phyloP scores from a whole-genome alignment of 1,140 invertebrate species.

The Glomeris maerens region DNA sequence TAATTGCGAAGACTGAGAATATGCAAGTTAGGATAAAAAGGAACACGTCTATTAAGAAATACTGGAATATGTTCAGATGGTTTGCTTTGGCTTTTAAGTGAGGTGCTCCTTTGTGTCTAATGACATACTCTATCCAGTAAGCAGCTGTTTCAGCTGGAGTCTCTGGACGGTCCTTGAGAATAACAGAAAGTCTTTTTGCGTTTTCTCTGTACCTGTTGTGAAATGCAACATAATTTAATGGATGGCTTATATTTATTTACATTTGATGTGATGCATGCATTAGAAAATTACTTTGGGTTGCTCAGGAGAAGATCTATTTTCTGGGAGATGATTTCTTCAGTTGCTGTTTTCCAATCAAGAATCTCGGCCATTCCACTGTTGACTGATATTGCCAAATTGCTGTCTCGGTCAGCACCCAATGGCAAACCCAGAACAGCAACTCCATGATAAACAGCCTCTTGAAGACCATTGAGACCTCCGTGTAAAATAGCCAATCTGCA shows the following conservation, averaged over 20 bases:
- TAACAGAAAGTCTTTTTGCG: conserved; percentile 15
- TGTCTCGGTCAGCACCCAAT: conserved; percentile 43
- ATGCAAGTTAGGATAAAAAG: no score
- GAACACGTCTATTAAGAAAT: conserved; percentile 46
- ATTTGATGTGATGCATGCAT: neutral
- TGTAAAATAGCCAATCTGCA: conserved; percentile 53
- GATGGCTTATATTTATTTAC: neutral
- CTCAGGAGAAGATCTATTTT: neutral
- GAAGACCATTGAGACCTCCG: conserved; percentile 49
- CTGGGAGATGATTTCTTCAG: neutral
- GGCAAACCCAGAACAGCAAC: conserved; percentile 54
- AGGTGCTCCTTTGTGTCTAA: conserved; percentile 35
- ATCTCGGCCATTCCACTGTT: conserved; percentile 27
- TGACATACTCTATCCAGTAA: conserved; percentile 42
- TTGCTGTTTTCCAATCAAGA: conserved; percentile 1
- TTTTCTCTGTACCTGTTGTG: conserved; percentile 7
- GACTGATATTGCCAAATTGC: conserved; percentile 29
- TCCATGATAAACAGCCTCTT: conserved; percentile 52
- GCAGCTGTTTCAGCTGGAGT: conserved; percentile 20
- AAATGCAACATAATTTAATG: neutral
- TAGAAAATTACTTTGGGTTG: neutral
- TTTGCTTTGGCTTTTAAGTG: conserved; percentile 33
- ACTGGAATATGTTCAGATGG: conserved; percentile 39
- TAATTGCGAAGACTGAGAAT: no score
- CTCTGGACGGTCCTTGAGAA: conserved; percentile 38